These are phyloP conservation scores for Apostichopus parvimensis DNA, from an alignment of 35 echinoderm and acorn worm species.

Conservation along the genomic window DNA sequence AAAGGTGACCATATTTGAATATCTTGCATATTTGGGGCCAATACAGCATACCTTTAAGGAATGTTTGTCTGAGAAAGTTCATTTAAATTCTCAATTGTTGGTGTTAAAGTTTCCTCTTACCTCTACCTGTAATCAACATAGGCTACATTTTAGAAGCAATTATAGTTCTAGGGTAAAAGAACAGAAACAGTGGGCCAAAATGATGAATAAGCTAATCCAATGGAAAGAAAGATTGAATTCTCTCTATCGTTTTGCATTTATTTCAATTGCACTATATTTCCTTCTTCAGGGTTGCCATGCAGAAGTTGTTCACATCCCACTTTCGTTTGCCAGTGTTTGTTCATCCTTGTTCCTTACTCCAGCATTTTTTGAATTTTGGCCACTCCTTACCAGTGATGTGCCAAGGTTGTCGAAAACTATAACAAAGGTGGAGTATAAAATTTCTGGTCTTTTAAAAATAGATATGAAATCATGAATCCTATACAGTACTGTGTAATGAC, in stretches of 20 bases:
- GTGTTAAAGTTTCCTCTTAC: too few species aligned
- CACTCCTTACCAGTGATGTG: conserved; percentile 65
- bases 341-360: conserved; percentile 76
- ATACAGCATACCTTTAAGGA: too few species aligned
- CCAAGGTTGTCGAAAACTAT: conserved; percentile 47
- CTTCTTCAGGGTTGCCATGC: conserved; percentile 61
- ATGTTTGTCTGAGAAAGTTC: too few species aligned
- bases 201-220: too few species aligned
- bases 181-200: too few species aligned
- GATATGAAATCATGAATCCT: too few species aligned
- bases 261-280: conserved; percentile 6
- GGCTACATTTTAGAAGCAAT: neutral
- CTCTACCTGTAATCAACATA: neutral
- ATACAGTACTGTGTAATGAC: too few species aligned
- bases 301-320: conserved; percentile 71
- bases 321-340: conserved; percentile 70
- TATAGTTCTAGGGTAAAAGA: too few species aligned
- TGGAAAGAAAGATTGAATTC: neutral
- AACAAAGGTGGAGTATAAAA: neutral
- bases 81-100: too few species aligned
- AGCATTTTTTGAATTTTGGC: conserved; percentile 66
- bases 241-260: neutral
- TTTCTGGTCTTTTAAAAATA: too few species aligned
- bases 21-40: too few species aligned
- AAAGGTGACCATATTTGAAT: too few species aligned